Percentiles rank a stretch among this genome's conserved stretches.
Conservation (phyloP, 1,140 invertebrate species). For the Zaprionus tsacasi region DNA sequence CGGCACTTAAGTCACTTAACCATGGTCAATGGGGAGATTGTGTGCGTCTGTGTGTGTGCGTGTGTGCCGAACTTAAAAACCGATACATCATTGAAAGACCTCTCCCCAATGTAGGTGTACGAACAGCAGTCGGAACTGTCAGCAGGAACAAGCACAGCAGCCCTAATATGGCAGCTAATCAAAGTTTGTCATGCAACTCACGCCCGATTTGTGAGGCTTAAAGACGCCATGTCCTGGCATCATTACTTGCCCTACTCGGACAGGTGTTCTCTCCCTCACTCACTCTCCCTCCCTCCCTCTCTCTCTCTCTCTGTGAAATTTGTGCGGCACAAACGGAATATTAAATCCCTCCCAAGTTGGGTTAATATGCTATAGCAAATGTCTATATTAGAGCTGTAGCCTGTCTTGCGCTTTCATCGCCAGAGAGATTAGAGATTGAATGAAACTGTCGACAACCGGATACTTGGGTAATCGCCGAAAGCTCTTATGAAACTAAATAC, state of each 20-base stretch:
- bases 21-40: constrained; percentile 60
- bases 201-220: constrained; percentile 27
- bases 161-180: constrained; percentile 18
- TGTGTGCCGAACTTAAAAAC: constrained; percentile 57
- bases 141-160: background rate
- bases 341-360: constrained; percentile 10
- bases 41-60: constrained; percentile 11
- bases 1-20: constrained; percentile 80
- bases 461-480: constrained; percentile 8
- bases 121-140: constrained; percentile 2
- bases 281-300: background rate
- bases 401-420: constrained; percentile 3
- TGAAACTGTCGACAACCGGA: constrained; percentile 18
- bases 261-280: constrained; percentile 27
- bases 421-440: constrained; percentile 32
- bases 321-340: constrained; percentile 28
- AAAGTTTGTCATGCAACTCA: constrained; percentile 45
- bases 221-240: constrained; percentile 20
- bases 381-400: background rate
- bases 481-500: constrained; percentile 13
- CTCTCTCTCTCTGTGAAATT: constrained; percentile 9
- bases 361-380: background rate
- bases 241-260: constrained; percentile 4
- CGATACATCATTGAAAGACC: constrained; percentile 48
- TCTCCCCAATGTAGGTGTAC: constrained; percentile 7